Conservation (phyloP, 2,888 invertebrate genomes). For the Epirrhoe tristata region DNA sequence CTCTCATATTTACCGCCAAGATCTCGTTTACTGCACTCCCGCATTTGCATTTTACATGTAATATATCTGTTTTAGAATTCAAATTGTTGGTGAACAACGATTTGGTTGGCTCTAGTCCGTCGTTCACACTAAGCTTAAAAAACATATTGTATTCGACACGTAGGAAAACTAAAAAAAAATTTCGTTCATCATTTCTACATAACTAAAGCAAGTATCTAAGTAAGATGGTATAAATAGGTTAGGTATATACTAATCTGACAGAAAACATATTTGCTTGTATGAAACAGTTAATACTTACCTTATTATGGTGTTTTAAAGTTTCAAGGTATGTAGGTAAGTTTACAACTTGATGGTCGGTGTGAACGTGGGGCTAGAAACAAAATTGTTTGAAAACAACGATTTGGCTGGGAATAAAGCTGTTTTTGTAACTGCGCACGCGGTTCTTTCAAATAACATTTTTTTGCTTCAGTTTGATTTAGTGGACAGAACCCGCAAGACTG, state of each 20-base stretch:
- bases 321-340: too few species aligned
- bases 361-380: constrained; percentile 29
- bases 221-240: too few species aligned
- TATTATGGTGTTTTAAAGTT: too few species aligned
- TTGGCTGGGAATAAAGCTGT: constrained; percentile 45
- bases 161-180: too few species aligned
- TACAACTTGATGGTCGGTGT: too few species aligned
- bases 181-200: too few species aligned
- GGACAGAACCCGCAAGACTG: background rate
- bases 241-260: too few species aligned
- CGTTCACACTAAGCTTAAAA: too few species aligned
- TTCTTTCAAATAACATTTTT: background rate
- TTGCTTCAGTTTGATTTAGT: background rate
- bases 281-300: too few species aligned
- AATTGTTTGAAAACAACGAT: constrained; percentile 50
- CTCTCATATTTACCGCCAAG: constrained; percentile 47
- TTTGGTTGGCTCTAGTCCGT: constrained; percentile 43
- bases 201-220: too few species aligned
- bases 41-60: constrained; percentile 67
- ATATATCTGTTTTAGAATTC: constrained; percentile 53
- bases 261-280: too few species aligned
- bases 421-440: constrained; percentile 8
- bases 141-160: too few species aligned
- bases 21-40: constrained; percentile 64
- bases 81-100: constrained; percentile 50